Evolutionary conservation across 2,888 invertebrate genomes (phyloP).

Genomic region (Agrochola lychnidis): DNA sequence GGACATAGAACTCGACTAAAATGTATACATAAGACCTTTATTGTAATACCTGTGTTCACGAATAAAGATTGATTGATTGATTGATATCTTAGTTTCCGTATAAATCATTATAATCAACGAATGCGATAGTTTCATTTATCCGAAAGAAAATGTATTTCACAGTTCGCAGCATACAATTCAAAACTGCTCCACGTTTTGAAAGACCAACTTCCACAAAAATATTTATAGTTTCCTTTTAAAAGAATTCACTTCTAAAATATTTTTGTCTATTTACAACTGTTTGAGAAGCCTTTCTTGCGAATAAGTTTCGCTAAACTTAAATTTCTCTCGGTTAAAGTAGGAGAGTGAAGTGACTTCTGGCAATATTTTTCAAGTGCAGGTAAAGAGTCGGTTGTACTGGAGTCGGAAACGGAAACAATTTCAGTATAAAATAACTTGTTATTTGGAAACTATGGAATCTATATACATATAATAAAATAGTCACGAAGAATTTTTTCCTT

Average conservation of each 20-base stretch:
- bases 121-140: not conserved
- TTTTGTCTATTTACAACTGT: conserved; percentile 42
- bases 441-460: not conserved
- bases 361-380: conserved; percentile 55
- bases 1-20: no score
- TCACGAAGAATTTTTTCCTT: no score
- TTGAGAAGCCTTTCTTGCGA: conserved; percentile 48
- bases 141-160: not conserved
- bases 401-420: conserved; percentile 35
- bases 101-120: not conserved
- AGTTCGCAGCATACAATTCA: conserved; percentile 1
- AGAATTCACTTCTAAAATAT: conserved; percentile 44
- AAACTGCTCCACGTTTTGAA: conserved; percentile 16
- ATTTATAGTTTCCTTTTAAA: conserved; percentile 43
- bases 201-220: conserved; percentile 3
- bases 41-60: no score
- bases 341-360: conserved; percentile 39
- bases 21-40: no score
- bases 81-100: no score
- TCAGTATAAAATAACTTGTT: not conserved
- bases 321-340: conserved; percentile 45
- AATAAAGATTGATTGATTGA: no score
- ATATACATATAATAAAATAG: no score
- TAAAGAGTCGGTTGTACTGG: conserved; percentile 19
- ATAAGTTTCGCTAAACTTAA: conserved; percentile 44